Evolutionary conservation across 1,140 invertebrate genomes (phyloP).

Genomic region (Trialeurodes vaporariorum): DNA sequence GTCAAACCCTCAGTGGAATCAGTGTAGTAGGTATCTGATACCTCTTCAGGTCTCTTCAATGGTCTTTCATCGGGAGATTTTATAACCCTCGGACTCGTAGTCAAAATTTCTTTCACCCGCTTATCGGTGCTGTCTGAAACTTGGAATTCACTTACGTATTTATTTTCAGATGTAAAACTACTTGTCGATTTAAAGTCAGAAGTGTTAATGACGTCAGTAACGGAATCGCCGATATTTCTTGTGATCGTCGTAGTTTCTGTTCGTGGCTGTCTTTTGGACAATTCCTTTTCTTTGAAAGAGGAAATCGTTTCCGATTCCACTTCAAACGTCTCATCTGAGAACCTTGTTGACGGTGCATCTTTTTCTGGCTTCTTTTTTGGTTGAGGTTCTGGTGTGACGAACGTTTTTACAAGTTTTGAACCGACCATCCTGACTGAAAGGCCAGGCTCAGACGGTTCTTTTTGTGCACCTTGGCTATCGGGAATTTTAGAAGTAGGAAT

Average conservation of each 20-base stretch:
- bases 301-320: not conserved
- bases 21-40: not conserved
- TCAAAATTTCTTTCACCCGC: no score
- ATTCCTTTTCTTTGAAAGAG: not conserved
- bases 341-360: not conserved
- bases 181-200: constrained; percentile 2
- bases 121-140: constrained; percentile 1
- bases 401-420: constrained; percentile 18
- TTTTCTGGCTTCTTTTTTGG: not conserved
- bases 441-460: not conserved
- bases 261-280: not conserved
- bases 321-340: not conserved
- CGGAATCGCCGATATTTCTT: constrained; percentile 1
- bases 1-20: not conserved
- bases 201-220: not conserved
- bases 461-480: not conserved
- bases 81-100: no score
- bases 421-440: constrained; percentile 19
- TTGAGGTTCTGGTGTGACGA: constrained; percentile 8
- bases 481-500: not conserved
- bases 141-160: not conserved
- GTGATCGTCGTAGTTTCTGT: not conserved
- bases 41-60: no score
- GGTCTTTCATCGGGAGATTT: no score
- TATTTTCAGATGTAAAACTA: not conserved